Evolutionary conservation across 1,140 invertebrate species (phyloP).

Genomic region (Scaptodrosophila lebanonensis): DNA sequence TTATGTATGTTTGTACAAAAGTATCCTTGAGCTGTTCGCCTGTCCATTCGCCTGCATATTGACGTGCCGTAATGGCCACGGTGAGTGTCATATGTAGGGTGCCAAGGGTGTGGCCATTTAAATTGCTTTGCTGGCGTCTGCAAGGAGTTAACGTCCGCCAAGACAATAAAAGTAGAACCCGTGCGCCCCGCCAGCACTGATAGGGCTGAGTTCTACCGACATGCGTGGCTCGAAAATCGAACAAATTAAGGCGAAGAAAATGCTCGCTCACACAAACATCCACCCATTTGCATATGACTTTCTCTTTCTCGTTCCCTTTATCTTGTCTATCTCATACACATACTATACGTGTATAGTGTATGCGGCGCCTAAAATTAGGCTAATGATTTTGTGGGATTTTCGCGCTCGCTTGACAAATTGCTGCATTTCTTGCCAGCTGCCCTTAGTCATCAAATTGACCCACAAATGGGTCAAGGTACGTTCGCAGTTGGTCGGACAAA

Average conservation of each 20-base stretch:
- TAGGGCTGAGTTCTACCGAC: not conserved
- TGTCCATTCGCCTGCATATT: conserved; percentile 19
- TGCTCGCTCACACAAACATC: conserved; percentile 40
- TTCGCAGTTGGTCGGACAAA: not conserved
- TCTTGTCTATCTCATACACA: too few relatives aligned
- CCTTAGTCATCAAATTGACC: conserved; percentile 45
- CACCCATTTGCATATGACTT: conserved; percentile 5
- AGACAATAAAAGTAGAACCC: conserved; percentile 50
- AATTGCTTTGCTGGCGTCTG: conserved; percentile 61
- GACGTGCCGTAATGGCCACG: conserved; percentile 7
- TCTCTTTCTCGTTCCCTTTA: too few relatives aligned
- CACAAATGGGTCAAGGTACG: conserved; percentile 24
- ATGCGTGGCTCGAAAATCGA: conserved; percentile 16
- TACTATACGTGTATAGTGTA: not conserved
- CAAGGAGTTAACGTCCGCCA: conserved; percentile 42
- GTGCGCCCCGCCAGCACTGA: too few relatives aligned
- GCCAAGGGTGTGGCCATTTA: conserved; percentile 65
- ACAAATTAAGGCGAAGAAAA: conserved; percentile 47
- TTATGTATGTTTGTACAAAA: conserved; percentile 18
- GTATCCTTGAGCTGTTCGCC: conserved; percentile 64
- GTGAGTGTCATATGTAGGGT: conserved; percentile 57
- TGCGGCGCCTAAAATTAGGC: conserved; percentile 56
- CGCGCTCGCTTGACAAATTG: conserved; percentile 54
- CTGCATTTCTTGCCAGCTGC: conserved; percentile 52
- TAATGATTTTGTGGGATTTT: conserved; percentile 49